Conservation (phyloP, 2,888 invertebrate genomes). For the Leptogaster cylindrica region DNA sequence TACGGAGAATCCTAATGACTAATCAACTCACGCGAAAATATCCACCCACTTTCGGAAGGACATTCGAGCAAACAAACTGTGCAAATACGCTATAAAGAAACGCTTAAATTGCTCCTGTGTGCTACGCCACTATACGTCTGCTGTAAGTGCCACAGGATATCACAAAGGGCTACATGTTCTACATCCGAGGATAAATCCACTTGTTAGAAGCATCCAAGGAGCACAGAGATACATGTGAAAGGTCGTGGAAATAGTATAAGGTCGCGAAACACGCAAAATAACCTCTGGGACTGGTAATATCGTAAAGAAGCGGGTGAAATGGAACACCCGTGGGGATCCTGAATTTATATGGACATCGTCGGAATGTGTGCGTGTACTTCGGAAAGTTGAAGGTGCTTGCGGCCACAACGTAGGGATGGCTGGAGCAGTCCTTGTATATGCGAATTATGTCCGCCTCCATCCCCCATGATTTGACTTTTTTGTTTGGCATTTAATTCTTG, state of each 20-base stretch:
- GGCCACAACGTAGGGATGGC: conserved; percentile 33
- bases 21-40: conserved; percentile 6
- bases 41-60: too few relatives aligned
- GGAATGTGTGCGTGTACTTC: conserved; percentile 42
- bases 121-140: conserved; percentile 12
- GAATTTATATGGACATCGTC: conserved; percentile 46
- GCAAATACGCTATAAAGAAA: conserved; percentile 16
- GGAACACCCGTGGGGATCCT: conserved; percentile 48
- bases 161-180: conserved; percentile 26
- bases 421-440: conserved; percentile 1
- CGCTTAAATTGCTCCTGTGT: conserved; percentile 31
- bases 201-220: conserved; percentile 33
- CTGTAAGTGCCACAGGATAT: conserved; percentile 12
- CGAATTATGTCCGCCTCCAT: conserved; percentile 22
- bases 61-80: background rate
- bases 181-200: conserved; percentile 32
- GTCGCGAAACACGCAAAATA: conserved; percentile 49
- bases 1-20: too few relatives aligned
- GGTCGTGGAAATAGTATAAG: conserved; percentile 45
- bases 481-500: conserved; percentile 37
- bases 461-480: conserved; percentile 25
- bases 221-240: conserved; percentile 36
- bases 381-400: conserved; percentile 42
- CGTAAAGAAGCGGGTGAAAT: conserved; percentile 48
- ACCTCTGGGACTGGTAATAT: conserved; percentile 47